Percentiles rank a stretch among this genome's conserved stretches.
Conservation (phyloP, 2,797 vertebrate species). For the Parauchenoglanis punctatus region DNA sequence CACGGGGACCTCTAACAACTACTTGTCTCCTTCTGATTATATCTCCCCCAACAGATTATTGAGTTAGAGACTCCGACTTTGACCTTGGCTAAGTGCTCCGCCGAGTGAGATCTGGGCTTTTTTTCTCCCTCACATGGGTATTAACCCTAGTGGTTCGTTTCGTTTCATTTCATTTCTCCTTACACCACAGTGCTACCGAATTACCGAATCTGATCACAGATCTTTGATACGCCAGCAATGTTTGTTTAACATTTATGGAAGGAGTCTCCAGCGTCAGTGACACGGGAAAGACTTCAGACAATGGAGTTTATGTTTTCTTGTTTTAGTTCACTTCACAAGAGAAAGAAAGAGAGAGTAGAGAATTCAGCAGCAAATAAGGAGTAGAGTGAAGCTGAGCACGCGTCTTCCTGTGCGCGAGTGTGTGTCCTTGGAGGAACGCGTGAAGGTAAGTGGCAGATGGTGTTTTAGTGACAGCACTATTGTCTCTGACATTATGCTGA, state of each 20-base stretch:
- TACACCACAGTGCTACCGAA: background rate
- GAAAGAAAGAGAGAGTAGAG: background rate
- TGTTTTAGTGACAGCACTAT: conserved; percentile 54
- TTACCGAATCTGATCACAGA: background rate
- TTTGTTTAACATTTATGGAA: background rate
- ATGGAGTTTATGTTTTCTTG: background rate
- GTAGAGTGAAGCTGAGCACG: background rate
- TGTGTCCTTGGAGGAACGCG: conserved; percentile 41
- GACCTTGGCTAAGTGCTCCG: conserved; percentile 59
- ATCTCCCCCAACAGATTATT: conserved; percentile 63
- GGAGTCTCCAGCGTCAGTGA: background rate
- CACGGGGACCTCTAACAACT: conserved; percentile 58
- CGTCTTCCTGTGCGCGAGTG: conserved; percentile 24
- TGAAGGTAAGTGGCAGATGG: conserved; percentile 62
- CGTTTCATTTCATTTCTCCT: background rate
- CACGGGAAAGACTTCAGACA: background rate
- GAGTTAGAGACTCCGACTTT: conserved; percentile 58
- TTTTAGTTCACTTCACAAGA: background rate
- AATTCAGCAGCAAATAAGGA: background rate
- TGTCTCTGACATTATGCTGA: conserved; percentile 63
- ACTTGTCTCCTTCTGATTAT: conserved; percentile 60
- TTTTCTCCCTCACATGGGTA: background rate
- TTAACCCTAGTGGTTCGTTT: conserved; percentile 1
- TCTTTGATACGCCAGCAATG: background rate
- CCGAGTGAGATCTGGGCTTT: conserved; percentile 15